Evolutionary conservation across 1,140 invertebrate species (phyloP).

Genomic region (Neelides sp.): DNA sequence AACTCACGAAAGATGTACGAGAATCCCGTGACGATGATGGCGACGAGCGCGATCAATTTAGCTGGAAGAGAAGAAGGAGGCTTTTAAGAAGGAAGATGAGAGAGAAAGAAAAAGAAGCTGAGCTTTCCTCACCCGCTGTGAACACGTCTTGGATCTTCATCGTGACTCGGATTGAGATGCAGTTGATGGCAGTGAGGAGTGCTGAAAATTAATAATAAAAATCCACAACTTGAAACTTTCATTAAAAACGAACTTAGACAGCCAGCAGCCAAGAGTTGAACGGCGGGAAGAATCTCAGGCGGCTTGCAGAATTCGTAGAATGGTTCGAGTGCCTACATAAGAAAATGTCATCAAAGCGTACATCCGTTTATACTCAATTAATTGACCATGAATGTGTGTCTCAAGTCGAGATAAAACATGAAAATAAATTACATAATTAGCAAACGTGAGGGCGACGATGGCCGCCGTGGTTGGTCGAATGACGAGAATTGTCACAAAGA

Average conservation of each 20-base stretch:
- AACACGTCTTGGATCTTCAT: conserved; percentile 83
- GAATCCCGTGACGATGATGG: conserved; percentile 69
- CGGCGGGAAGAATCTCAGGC: conserved; percentile 43
- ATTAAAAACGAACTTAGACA: conserved; percentile 48
- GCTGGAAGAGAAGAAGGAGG: no score
- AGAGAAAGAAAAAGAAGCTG: no score
- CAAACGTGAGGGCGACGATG: conserved; percentile 68
- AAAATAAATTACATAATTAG: conserved; percentile 66
- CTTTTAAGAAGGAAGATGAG: no score
- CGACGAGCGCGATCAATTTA: conserved; percentile 66
- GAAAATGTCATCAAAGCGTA: no score
- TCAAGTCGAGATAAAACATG: conserved; percentile 33
- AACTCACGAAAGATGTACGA: no score
- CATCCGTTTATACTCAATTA: no score
- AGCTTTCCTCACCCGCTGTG: no score
- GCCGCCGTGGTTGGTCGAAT: conserved; percentile 71
- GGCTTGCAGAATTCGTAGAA: conserved; percentile 60
- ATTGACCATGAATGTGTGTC: no score
- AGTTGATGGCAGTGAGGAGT: conserved; percentile 76
- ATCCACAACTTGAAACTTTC: neutral
- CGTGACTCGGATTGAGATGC: conserved; percentile 71
- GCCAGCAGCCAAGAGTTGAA: conserved; percentile 53
- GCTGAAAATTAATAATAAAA: conserved; percentile 42
- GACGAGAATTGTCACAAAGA: conserved; percentile 76
- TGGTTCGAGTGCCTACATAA: conserved; percentile 52